Percentiles rank a stretch among this genome's conserved stretches.
phyloP scores from a whole-genome alignment of 1,140 invertebrate species.

The Pararge aegeria region DNA sequence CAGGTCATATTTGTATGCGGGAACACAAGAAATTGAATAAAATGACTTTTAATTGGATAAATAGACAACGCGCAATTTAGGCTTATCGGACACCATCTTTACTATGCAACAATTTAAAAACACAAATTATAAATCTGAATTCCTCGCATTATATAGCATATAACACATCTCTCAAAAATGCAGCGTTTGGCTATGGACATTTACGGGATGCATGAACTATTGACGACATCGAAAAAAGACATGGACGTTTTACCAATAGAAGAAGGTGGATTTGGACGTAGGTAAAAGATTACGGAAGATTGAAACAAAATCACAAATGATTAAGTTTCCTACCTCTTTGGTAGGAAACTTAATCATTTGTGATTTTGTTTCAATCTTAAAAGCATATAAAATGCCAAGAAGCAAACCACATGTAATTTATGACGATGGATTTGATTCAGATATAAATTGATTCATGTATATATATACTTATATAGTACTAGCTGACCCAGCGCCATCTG shows the following conservation, averaged over 20 bases:
- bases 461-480: too few species aligned
- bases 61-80: too few species aligned
- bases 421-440: conserved; percentile 20
- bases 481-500: too few species aligned
- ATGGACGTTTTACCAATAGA: background rate
- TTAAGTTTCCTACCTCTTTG: background rate
- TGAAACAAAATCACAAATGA: background rate
- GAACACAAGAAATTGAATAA: too few species aligned
- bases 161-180: conserved; percentile 23
- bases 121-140: too few species aligned
- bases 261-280: background rate
- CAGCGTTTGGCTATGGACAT: conserved; percentile 29
- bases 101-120: too few species aligned
- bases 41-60: too few species aligned
- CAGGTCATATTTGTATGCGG: too few species aligned
- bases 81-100: too few species aligned
- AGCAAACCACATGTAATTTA: background rate
- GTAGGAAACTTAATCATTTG: too few species aligned
- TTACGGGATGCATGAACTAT: conserved; percentile 20
- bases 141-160: conserved; percentile 15
- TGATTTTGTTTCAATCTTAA: too few species aligned
- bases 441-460: conserved; percentile 10
- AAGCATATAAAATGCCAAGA: background rate
- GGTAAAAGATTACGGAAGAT: background rate
- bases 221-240: background rate